A percentile compares a stretch with the other conserved stretches of the same genome.
Evolutionary conservation across 2,888 invertebrate genomes (phyloP).

Genomic region (Elgonia sp.): DNA sequence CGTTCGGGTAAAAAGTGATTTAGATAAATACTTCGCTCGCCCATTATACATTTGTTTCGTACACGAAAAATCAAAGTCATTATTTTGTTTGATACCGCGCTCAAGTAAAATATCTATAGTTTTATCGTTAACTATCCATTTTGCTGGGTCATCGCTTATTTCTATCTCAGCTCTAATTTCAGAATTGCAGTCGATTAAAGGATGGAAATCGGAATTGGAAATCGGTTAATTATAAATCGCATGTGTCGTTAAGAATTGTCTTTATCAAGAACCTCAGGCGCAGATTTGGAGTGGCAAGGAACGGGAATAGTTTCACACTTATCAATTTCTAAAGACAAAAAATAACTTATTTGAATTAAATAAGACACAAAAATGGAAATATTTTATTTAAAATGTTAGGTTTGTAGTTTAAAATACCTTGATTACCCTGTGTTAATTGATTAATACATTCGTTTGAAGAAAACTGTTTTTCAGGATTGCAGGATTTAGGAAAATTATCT

Average conservation of each 20-base stretch:
- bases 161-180: neutral
- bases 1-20: constrained; percentile 41
- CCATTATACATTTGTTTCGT: constrained; percentile 32
- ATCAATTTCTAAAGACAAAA: neutral
- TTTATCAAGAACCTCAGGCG: neutral
- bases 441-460: neutral
- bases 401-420: neutral
- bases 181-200: neutral
- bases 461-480: neutral
- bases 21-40: constrained; percentile 27
- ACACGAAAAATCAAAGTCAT: constrained; percentile 9
- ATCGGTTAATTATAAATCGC: neutral
- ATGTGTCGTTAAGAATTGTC: neutral
- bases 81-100: constrained; percentile 18
- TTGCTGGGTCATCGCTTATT: constrained; percentile 25
- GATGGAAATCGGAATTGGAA: neutral
- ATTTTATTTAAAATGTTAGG: neutral
- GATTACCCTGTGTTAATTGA: neutral
- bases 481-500: neutral
- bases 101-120: constrained; percentile 8
- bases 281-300: neutral
- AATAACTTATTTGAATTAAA: neutral
- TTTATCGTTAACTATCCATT: constrained; percentile 27
- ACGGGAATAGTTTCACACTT: neutral
- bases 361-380: neutral